Percentiles rank a stretch among this genome's conserved stretches.
phyloP scores from a whole-genome alignment of 1,140 invertebrate species.

The Pinna nobilis region DNA sequence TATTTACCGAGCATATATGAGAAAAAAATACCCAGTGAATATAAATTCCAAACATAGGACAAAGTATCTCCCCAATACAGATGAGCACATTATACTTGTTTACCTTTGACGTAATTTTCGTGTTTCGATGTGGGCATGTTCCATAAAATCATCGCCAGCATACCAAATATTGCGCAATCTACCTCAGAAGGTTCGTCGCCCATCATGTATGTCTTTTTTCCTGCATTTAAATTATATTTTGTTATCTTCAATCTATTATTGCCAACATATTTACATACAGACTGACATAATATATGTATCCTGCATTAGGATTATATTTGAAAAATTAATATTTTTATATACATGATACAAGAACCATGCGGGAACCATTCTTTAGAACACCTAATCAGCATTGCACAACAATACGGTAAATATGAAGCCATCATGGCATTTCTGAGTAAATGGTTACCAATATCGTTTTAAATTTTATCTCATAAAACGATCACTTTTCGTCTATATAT shows the following conservation, averaged over 20 bases:
- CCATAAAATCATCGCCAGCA: constrained; percentile 71
- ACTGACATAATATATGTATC: too few species aligned
- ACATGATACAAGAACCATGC: too few species aligned
- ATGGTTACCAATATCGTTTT: too few species aligned
- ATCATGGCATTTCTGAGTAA: too few species aligned
- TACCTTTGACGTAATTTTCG: constrained; percentile 53
- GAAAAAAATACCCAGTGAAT: neutral
- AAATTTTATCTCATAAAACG: too few species aligned
- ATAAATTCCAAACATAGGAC: neutral
- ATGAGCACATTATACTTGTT: neutral
- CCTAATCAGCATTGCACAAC: too few species aligned
- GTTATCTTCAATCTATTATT: constrained; percentile 28
- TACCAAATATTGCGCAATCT: constrained; percentile 75
- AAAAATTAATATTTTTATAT: too few species aligned
- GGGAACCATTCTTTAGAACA: too few species aligned
- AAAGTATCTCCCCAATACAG: neutral
- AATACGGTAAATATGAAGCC: too few species aligned
- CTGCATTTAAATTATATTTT: constrained; percentile 66
- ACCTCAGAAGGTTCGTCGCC: constrained; percentile 71
- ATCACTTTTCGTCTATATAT: too few species aligned
- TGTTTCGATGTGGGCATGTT: constrained; percentile 70
- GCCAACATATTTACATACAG: too few species aligned
- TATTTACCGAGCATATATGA: neutral
- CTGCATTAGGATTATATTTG: too few species aligned
- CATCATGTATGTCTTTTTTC: constrained; percentile 71